A percentile compares a stretch with the other conserved stretches of the same genome.
Conservation (phyloP, 92 coral and sea anemone species). For the Chrysogorgia sp. region DNA sequence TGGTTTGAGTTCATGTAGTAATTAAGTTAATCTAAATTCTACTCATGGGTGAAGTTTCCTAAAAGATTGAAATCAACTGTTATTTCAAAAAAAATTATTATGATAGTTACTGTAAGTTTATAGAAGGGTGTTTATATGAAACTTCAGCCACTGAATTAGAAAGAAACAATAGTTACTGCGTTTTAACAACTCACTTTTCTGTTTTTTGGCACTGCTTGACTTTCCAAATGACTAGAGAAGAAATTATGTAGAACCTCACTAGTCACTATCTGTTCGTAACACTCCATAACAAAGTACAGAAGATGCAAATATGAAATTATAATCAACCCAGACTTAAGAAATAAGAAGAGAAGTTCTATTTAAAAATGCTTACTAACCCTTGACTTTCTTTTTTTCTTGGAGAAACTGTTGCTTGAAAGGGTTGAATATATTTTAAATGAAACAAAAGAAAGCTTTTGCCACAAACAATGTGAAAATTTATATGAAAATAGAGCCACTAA, state of each 20-base stretch:
- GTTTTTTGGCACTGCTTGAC: conserved; percentile 27
- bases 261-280: background rate
- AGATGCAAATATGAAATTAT: too few relatives aligned
- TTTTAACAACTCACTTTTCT: conserved; percentile 3
- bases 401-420: background rate
- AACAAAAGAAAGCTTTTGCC: background rate
- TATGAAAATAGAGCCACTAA: too few relatives aligned
- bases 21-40: too few relatives aligned
- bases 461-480: too few relatives aligned
- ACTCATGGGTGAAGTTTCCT: too few relatives aligned
- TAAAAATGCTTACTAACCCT: conserved; percentile 10
- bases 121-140: too few relatives aligned
- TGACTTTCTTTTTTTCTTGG: conserved; percentile 33
- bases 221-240: conserved; percentile 26
- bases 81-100: too few relatives aligned
- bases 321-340: too few relatives aligned
- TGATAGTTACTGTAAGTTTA: too few relatives aligned
- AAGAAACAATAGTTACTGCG: background rate
- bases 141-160: too few relatives aligned
- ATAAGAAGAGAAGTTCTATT: background rate
- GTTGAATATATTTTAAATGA: background rate
- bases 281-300: background rate
- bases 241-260: background rate
- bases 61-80: too few relatives aligned
- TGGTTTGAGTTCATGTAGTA: too few relatives aligned